These are phyloP conservation scores for Seriola quinqueradiata DNA, from an alignment of 2,113 vertebrate genomes.

Conservation along the genomic window DNA sequence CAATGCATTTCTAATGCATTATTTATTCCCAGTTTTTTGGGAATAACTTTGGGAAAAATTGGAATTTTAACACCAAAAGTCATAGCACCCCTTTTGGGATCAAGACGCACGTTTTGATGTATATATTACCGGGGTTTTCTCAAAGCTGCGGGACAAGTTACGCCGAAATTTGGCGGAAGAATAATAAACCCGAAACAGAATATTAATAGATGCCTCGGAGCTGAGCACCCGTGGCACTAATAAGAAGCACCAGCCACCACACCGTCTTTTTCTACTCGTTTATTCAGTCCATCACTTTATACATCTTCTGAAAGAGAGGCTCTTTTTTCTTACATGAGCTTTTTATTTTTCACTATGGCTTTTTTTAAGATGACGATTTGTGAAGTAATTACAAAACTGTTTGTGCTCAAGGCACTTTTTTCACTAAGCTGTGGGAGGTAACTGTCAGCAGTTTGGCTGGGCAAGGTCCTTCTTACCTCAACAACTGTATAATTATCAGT, in stretches of 20 bases:
- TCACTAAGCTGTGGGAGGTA: conserved; percentile 16
- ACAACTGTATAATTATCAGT: conserved; percentile 19
- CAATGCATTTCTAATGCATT: no score
- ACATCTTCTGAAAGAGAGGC: conserved; percentile 12
- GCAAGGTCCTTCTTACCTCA: conserved; percentile 13
- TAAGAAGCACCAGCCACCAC: conserved; percentile 36
- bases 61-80: no score
- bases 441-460: background rate
- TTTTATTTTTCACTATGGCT: conserved; percentile 27
- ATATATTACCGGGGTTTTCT: no score
- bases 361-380: conserved; percentile 17
- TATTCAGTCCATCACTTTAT: conserved; percentile 56
- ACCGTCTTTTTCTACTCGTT: conserved; percentile 33
- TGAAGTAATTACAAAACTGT: conserved; percentile 1
- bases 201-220: no score
- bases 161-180: no score
- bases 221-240: no score
- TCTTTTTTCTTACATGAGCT: background rate
- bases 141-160: no score
- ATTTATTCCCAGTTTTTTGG: no score
- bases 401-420: conserved; percentile 15
- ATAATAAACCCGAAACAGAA: no score
- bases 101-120: no score
- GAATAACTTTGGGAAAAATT: no score
- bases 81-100: no score